These are phyloP conservation scores for Sminthurides aquaticus DNA, from an alignment of 2,888 invertebrate species.

Conservation along the genomic window DNA sequence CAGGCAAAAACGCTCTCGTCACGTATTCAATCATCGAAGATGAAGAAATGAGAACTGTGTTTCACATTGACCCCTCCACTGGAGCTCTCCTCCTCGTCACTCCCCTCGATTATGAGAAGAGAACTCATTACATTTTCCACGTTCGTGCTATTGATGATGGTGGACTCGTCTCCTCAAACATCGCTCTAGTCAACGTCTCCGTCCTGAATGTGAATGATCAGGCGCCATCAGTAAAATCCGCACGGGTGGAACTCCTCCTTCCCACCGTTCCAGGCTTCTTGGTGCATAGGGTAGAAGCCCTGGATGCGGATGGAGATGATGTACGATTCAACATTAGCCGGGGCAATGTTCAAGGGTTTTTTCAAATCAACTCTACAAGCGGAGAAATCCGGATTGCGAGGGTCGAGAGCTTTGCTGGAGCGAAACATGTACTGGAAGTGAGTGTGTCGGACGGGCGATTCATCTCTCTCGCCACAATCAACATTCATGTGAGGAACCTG, in stretches of 20 bases:
- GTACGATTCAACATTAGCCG: constrained; percentile 72
- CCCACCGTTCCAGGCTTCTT: constrained; percentile 39
- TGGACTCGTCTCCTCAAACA: constrained; percentile 65
- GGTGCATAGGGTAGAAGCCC: constrained; percentile 37
- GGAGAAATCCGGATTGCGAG: constrained; percentile 62
- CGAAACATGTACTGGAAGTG: constrained; percentile 62
- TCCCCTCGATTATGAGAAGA: constrained; percentile 71
- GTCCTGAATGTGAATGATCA: constrained; percentile 50
- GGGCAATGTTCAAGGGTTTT: constrained; percentile 67
- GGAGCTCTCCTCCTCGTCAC: constrained; percentile 74
- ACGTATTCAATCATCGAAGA: constrained; percentile 73
- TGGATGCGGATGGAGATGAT: constrained; percentile 39
- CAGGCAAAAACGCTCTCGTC: constrained; percentile 73
- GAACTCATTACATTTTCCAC: constrained; percentile 64
- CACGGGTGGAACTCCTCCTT: constrained; percentile 38
- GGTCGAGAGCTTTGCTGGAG: constrained; percentile 56
- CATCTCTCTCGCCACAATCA: constrained; percentile 63
- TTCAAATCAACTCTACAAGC: constrained; percentile 60
- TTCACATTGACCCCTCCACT: constrained; percentile 78
- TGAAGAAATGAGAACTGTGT: constrained; percentile 65
- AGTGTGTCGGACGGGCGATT: constrained; percentile 80
- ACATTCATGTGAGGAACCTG: constrained; percentile 58
- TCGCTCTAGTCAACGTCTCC: constrained; percentile 68
- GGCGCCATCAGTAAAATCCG: constrained; percentile 29
- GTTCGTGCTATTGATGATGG: constrained; percentile 80